Evolutionary conservation across 2,113 vertebrate species (phyloP), one percentile per base, ranked within the genome.

Genomic region (Aspiorhynchus laticeps): DNA sequence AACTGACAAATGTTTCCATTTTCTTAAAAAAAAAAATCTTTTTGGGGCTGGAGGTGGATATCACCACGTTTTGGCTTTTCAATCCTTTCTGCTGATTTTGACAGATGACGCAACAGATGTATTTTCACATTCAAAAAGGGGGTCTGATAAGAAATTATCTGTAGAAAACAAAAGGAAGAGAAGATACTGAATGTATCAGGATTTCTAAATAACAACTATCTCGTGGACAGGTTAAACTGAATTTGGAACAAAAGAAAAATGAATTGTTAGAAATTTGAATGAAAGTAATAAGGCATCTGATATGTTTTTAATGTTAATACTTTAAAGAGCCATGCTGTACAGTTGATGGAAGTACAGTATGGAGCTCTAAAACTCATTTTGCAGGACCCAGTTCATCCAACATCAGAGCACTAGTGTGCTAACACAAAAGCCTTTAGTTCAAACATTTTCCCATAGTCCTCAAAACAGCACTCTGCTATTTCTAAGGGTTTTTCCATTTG

Each of bases 271-370:
- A 67, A 15, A 36, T 83, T 31, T 75, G 53, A 28, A 78, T 59
- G 14, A 56, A 61, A 69, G 63, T 26, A 88, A 33, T 85, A 81
- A 85, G 71, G 84, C 84, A 86, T 86, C 73, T 3, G 59, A 81
- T 46, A 43, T 65, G 14, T 46, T 65, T 81, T 65, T 46, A 43
- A 81, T 81, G 14, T 65, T 43, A 67, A 81, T 43, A 81, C 48
- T 59, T 76, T 15, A 56, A 33, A 53, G 80, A 79, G 59, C 36
- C 84, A 78, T 19, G 11, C 48, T 36, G 31, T 56, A 65, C 46
- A 4, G 15, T 31, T 21, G 26, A 59, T 19, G 2, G 10, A 79
- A 56, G 56, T 26, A 43, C 36, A 65, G 38, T 31, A 81, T 28
- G 21, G 14, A 65, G 59, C n/a, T 81, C 36, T 7, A 80, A 61